Evolutionary conservation across 2,888 invertebrate genomes (phyloP), one percentile per base, ranked within the genome.

Genomic region (Microplitis manilae): DNA sequence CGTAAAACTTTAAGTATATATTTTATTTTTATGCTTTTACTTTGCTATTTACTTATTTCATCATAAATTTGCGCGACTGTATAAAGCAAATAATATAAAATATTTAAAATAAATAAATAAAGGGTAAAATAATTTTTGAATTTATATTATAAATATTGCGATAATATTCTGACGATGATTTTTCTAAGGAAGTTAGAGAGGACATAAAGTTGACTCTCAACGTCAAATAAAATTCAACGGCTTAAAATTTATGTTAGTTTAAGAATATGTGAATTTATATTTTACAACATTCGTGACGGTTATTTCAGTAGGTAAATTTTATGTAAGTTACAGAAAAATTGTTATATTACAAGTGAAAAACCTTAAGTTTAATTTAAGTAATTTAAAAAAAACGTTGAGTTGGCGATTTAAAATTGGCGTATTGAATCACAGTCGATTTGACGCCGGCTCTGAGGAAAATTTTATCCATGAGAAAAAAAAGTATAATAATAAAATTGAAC

Each of bases 351-450:
- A 62, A 9, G 61, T 40, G 30, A 6, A 6, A 60, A 30, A 59
- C 30, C 50, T 50, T 30, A 65, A 13, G 65, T 30, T 65, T 6
- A 39, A 13, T n/a, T n/a, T 20, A n/a, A 15, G 30, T 67, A 30
- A 38, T 30, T 17, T 73, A 20, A 41, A 65, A 8, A 17, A 13
- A 30, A 39, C 59, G 60, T 73, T 67, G 67, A 67, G 30, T 67
- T 67, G 50, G 64, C 40, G 59, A 39, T 15, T 67, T 15, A 8
- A 15, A 67, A 73, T 73, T 20, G 59, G n/a, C 15, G 67, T 65
- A 60, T 67, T 73, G 67, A 67, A 67, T 73, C 30, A 50, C 59
- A 67, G n/a, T 38, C 59, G 30, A 67, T 73, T 65, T 50, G 20
- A 50, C 59, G 38, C 59, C 38, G 65, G 7, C 50, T 38, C 13